A percentile compares a stretch with the other conserved stretches of the same genome.
Conservation (phyloP, 2,888 invertebrate genomes). For the Thumatha senex region DNA sequence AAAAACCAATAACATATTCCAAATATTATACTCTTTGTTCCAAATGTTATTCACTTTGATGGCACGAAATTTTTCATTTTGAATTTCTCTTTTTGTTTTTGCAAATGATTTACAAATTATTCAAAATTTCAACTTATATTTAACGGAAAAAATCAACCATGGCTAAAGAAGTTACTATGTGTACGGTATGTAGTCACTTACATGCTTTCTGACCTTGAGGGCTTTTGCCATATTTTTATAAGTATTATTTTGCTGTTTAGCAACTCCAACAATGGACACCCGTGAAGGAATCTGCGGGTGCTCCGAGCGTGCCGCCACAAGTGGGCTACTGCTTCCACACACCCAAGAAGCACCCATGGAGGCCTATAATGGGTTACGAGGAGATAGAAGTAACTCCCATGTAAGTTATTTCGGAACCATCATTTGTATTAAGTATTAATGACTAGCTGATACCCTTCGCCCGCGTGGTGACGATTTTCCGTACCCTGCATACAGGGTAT, state of each 20-base stretch:
- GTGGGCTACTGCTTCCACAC: constrained; percentile 88
- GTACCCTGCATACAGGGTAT: background rate
- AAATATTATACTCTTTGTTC: background rate
- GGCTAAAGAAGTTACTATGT: constrained; percentile 79
- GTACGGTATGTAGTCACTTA: constrained; percentile 56
- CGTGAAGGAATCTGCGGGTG: constrained; percentile 86
- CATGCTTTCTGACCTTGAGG: too few relatives aligned
- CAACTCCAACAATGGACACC: constrained; percentile 92
- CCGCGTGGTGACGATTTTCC: background rate
- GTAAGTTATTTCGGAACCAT: constrained; percentile 57
- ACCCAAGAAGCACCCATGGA: constrained; percentile 90
- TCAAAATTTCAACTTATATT: constrained; percentile 25
- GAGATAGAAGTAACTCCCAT: constrained; percentile 89
- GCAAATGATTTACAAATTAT: constrained; percentile 10
- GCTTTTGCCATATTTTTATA: too few relatives aligned
- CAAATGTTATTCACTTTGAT: background rate
- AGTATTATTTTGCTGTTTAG: constrained; percentile 55
- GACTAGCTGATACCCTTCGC: too few relatives aligned
- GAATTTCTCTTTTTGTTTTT: constrained; percentile 19
- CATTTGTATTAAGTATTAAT: too few relatives aligned
- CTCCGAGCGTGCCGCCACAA: constrained; percentile 85
- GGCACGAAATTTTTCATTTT: constrained; percentile 30
- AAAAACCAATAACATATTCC: too few relatives aligned
- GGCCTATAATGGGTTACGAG: constrained; percentile 91
- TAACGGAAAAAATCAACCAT: constrained; percentile 48